Evolutionary conservation across 2,113 vertebrate species (phyloP), one percentile per base, ranked within the genome.

Genomic region (Heterotis niloticus): DNA sequence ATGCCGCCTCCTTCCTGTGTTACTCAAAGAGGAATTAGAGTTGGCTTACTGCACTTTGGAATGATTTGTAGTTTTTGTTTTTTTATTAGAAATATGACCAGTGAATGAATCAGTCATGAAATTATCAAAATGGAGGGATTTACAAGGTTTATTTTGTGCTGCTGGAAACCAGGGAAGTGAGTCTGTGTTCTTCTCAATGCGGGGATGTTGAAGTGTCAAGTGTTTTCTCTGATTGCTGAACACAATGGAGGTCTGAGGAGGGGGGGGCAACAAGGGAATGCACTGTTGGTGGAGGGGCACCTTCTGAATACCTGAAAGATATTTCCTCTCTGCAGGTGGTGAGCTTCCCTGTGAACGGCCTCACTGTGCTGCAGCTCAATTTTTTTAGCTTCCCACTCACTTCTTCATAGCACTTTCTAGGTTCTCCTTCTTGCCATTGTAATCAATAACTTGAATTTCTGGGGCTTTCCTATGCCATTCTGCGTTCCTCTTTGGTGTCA

Each of bases 1-100:
- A 66, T 57, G 80, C 78, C 84, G 77, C 75, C 51, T 80, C 83
- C 78, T 56, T 81, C 82, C 70, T 80, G 82, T 83, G 77, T 80
- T 16, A 75, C 72, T 34, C 64, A 60, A 72, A 75, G 83, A 72
- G 68, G 71, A 83, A 76, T 84, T 86, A 83, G 60, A 23, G 71
- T 75, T 52, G 10, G 79, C 54, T 73, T 76, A 4, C 10, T 16
- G 44, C 44, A 9, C 69, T 23, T 12, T 67, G 51, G 11, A 18
- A 77, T 64, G 78, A 76, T 75, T 68, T 76, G 71, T 71, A 81
- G n/a, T 83, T 82, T 79, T 75, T 69, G 57, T 64, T 34, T 64
- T 76, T 78, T 44, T 7, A 44, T 44, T 79, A 44, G 69, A 79
- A 16, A n/a, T 78, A 78, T 79, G 62, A 29, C 26, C n/a, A 64